Conservation (phyloP, 2,888 invertebrate genomes). For the Steromphala cineraria region DNA sequence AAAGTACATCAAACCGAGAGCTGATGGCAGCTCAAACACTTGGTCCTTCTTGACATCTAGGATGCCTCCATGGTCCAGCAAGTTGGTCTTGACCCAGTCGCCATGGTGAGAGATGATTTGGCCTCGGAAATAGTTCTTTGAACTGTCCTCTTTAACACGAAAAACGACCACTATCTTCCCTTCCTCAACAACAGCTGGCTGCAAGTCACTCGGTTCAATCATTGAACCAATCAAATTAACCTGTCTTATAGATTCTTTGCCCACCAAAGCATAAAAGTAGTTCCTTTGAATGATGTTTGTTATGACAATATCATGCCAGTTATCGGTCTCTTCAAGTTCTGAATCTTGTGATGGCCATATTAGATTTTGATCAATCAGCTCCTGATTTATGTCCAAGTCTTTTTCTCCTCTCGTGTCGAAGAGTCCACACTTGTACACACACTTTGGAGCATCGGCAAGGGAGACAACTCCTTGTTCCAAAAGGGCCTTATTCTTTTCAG, state of each 20-base stretch:
- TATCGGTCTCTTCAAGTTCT: slow-evolving; percentile 15
- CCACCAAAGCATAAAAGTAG: slow-evolving; percentile 53
- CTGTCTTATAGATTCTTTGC: slow-evolving; percentile 43
- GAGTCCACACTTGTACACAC: slow-evolving; percentile 37
- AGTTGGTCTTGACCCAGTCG: slow-evolving; percentile 38
- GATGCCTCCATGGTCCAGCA: slow-evolving; percentile 49
- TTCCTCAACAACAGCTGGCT: background rate
- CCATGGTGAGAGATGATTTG: slow-evolving; percentile 33
- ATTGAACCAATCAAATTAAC: slow-evolving; percentile 38
- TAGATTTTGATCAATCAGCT: slow-evolving; percentile 31
- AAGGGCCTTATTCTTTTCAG: slow-evolving; percentile 27
- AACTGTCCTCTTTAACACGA: slow-evolving; percentile 28
- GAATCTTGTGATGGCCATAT: slow-evolving; percentile 34
- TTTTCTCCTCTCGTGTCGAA: slow-evolving; percentile 41
- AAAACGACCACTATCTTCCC: slow-evolving; percentile 33
- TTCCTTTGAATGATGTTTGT: slow-evolving; percentile 46
- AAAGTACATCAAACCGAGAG: slow-evolving; percentile 25
- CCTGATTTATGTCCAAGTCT: slow-evolving; percentile 38
- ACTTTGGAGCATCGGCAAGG: slow-evolving; percentile 18
- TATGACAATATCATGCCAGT: slow-evolving; percentile 50
- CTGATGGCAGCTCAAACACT: slow-evolving; percentile 40
- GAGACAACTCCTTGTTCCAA: slow-evolving; percentile 33
- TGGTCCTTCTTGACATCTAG: slow-evolving; percentile 22
- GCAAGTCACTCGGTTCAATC: slow-evolving; percentile 28
- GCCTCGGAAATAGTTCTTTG: background rate